Evolutionary conservation across 2,888 invertebrate species (phyloP), one percentile per base, ranked within the genome.

Genomic region (Apodemia mormo): DNA sequence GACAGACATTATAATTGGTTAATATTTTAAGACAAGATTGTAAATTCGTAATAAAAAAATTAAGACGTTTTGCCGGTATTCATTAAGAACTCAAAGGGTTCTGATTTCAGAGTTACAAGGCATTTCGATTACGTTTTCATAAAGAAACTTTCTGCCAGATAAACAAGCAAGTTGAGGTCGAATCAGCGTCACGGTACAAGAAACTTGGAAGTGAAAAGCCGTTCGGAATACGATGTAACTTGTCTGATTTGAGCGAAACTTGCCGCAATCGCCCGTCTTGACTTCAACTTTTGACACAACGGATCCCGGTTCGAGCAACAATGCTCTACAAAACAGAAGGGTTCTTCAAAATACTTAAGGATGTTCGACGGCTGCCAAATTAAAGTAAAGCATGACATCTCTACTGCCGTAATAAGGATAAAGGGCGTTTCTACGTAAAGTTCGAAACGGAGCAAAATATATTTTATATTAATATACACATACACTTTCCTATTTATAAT

Each of bases 221-320:
- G 82, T 84, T 78, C 85, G 82, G 83, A 85, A 85, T 87, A 87
- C 85, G 83, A 84, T 86, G 88, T 87, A 86, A 87, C 86, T 90
- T 85, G 87, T 85, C 84, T 85, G 86, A 88, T 89, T 89, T 82
- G 80, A 77, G 79, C 72, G 76, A 81, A 89, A 89, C 85, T 90
- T 87, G 82, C 81, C 82, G 80, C 86, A 84, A 88, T 87, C 85
- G 85, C 81, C 82, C 81, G 81, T 81, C 84, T 86, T 82, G 79
- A 80, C 79, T 78, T 82, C 78, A 87, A 87, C 83, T 89, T 89
- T 81, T 49, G 49, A 49, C 49, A 49, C 81, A 80, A 81, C 83
- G 82, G 85, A 84, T 85, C 83, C 79, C 78, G 77, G 84, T 81
- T 81, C 78, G 83, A 81, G 81, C 86, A 87, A 90, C 89, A 90